Base-by-base conservation (phyloP, 2,113 vertebrate genomes). In the Anarhynchus alexandrinus region DNA sequence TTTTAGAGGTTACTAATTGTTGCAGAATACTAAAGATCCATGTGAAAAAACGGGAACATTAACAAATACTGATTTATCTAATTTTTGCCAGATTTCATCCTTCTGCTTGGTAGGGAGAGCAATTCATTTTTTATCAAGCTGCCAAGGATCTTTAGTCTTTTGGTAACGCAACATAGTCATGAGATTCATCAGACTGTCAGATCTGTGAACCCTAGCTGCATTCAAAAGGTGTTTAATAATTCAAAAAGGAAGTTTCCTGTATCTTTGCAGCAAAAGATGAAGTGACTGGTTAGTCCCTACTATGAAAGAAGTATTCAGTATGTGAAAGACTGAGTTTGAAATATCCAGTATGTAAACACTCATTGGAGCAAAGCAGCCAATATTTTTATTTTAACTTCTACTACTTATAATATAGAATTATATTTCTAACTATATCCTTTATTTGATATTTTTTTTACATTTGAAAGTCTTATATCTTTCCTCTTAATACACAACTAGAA, bases 171-270 rank as follows among this genome's bases (percentile, higher is more conserved):
- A 84, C 90, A 90, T 7, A 95, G 94, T 59, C 47, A 79, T 91
- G 85, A 91, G 83, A 90, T 47, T 13, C 81, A 70, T 89, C 55
- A 78, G 69, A 52, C 86, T 96, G 94, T 94, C 92, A 96, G 83
- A 57, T 94, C 67, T 84, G 49, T 96, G 96, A 97, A 93, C 87
- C 67, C 40, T 40, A 57, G 78, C 89, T 96, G 88, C 55, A 77
- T 96, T 94, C 95, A 88, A 81, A 93, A 30, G 66, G 27, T 57
- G n/a, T 61, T 98, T 91, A 97, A 97, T 98, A 97, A 98, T 98
- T 97, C 82, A 97, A 51, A 76, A 76, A 78, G 52, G 47, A 96
- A 91, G 64, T 77, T 95, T 96, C 27, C 71, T 85, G 42, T 91
- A 69, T 78, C 70, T 67, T 90, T 95, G 76, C 64, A 88, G 66